Evolutionary conservation across 2,113 vertebrate genomes (phyloP).

Genomic region (Spilogale gracilis): DNA sequence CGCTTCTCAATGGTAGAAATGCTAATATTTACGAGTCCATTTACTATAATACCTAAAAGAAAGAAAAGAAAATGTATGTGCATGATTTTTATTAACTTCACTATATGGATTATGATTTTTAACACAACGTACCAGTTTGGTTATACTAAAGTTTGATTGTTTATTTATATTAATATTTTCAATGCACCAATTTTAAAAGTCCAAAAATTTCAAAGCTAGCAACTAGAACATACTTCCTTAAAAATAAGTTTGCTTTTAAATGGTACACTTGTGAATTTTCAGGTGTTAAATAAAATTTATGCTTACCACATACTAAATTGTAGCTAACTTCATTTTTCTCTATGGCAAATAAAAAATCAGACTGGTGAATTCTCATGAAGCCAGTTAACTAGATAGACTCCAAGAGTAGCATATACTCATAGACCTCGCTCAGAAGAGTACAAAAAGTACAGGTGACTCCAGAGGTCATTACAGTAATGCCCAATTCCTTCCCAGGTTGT

Average conservation of each 20-base stretch:
- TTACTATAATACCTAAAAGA: constrained; percentile 89
- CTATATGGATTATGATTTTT: neutral
- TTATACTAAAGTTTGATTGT: neutral
- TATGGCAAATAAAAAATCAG: neutral
- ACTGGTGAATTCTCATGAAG: neutral
- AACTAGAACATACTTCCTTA: neutral
- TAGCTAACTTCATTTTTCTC: constrained; percentile 47
- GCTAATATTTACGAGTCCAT: constrained; percentile 90
- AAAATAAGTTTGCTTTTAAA: constrained; percentile 23
- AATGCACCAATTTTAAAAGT: constrained; percentile 9
- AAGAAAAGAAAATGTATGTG: neutral
- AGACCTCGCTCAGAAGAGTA: neutral
- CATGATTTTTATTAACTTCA: neutral
- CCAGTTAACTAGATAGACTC: neutral
- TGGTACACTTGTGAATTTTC: neutral
- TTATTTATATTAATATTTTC: neutral
- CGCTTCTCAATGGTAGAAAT: constrained; percentile 92
- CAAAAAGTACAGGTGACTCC: neutral
- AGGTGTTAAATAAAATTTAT: neutral
- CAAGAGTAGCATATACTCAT: neutral
- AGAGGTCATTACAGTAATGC: neutral
- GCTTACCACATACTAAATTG: neutral
- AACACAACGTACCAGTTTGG: neutral
- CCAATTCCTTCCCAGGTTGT: neutral
- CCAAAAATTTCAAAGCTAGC: neutral